phyloP scores from a whole-genome alignment of 2,888 invertebrate species.

The Lamellibrachia satsuma region DNA sequence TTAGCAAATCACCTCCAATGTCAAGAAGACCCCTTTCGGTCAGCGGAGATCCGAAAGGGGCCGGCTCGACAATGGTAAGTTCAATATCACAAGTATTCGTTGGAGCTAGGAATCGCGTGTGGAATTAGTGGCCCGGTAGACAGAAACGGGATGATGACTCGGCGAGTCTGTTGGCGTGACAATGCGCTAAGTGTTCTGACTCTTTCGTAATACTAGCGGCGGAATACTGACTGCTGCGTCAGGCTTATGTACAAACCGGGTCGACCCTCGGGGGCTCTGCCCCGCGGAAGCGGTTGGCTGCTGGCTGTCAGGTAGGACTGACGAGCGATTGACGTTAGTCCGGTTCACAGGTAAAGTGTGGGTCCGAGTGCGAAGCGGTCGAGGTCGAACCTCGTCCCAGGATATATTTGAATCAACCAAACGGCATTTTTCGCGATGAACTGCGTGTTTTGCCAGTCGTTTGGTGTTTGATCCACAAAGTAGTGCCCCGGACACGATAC shows the following conservation, averaged over 20 bases:
- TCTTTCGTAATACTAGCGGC: too few species aligned
- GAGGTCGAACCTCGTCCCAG: constrained; percentile 25
- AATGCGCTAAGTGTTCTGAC: too few species aligned
- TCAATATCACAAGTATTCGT: too few species aligned
- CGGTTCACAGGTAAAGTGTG: neutral
- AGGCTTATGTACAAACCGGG: too few species aligned
- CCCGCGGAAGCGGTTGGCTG: neutral
- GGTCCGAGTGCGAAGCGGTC: constrained; percentile 14
- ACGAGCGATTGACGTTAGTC: neutral
- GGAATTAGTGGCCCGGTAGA: too few species aligned
- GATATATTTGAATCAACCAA: constrained; percentile 27
- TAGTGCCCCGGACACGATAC: constrained; percentile 9
- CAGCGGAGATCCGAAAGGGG: neutral
- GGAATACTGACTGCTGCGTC: too few species aligned
- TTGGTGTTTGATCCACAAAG: constrained; percentile 23
- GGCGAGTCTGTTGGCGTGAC: too few species aligned
- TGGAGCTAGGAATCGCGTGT: too few species aligned
- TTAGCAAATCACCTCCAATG: neutral
- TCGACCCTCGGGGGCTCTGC: too few species aligned
- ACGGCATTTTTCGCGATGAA: neutral
- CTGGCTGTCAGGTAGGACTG: neutral
- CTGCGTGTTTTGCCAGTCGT: constrained; percentile 21
- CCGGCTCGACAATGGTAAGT: neutral
- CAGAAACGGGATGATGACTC: too few species aligned
- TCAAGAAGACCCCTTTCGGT: neutral